These are phyloP conservation scores for Brachionus koreanus DNA, from an alignment of 1,140 invertebrate genomes.

Conservation along the genomic window DNA sequence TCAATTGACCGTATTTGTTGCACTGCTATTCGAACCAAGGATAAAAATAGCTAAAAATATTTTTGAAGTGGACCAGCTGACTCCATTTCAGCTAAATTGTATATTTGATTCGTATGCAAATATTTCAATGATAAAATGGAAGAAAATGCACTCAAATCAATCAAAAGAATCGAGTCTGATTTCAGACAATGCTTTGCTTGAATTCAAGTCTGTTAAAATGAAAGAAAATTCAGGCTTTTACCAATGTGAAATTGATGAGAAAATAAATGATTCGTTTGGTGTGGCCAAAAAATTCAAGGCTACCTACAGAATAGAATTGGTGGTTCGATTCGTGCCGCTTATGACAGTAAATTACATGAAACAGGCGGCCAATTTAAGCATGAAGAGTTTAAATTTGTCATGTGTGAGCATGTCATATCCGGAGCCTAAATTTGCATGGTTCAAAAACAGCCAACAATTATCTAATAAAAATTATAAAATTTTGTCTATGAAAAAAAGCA, in stretches of 20 bases:
- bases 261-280: conserved; percentile 5
- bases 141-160: not conserved
- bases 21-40: not conserved
- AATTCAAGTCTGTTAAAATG: not conserved
- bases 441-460: not conserved
- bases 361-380: not conserved
- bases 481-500: not conserved
- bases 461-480: not conserved
- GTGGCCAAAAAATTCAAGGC: not conserved
- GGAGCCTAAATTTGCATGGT: conserved; percentile 13
- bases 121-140: not conserved
- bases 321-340: not conserved
- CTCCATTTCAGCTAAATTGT: conserved; percentile 24
- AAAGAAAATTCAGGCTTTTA: conserved; percentile 5
- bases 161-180: not conserved
- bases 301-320: not conserved
- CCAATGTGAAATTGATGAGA: not conserved
- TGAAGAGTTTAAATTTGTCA: not conserved
- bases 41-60: not conserved
- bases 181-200: not conserved
- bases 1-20: not conserved
- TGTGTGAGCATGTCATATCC: conserved; percentile 35
- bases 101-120: not conserved
- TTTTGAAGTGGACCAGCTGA: not conserved
- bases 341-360: not conserved